These are phyloP conservation scores for Homarus americanus DNA, from an alignment of 1,140 invertebrate species.

Conservation along the genomic window DNA sequence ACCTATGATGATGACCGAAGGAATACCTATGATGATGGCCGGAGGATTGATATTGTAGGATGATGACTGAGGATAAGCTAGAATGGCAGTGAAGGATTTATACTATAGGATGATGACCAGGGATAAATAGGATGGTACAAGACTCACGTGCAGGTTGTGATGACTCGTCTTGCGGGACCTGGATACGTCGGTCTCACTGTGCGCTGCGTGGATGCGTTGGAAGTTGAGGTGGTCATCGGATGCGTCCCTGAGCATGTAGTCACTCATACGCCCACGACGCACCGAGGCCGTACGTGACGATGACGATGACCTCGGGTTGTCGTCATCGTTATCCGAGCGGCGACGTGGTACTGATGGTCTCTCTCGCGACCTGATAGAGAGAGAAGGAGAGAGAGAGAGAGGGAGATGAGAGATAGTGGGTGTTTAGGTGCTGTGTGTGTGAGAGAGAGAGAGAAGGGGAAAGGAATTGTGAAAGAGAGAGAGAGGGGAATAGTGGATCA, in stretches of 20 bases:
- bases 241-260: conserved; percentile 43
- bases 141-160: conserved; percentile 32
- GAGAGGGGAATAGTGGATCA: no score
- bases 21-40: no score
- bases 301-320: neutral
- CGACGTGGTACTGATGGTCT: conserved; percentile 30
- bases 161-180: conserved; percentile 39
- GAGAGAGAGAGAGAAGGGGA: no score
- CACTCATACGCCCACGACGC: conserved; percentile 46
- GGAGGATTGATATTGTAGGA: no score
- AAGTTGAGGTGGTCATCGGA: conserved; percentile 36
- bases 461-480: no score
- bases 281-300: conserved; percentile 24
- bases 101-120: neutral
- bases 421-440: no score
- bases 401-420: no score
- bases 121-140: no score
- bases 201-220: conserved; percentile 44
- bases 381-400: no score
- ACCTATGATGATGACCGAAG: no score
- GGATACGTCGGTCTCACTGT: conserved; percentile 58
- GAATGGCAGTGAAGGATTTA: no score
- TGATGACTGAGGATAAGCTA: no score
- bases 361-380: conserved; percentile 29
- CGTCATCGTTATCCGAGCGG: conserved; percentile 46